Conservation (phyloP, 1,140 invertebrate genomes). For the Fopius arisanus region DNA sequence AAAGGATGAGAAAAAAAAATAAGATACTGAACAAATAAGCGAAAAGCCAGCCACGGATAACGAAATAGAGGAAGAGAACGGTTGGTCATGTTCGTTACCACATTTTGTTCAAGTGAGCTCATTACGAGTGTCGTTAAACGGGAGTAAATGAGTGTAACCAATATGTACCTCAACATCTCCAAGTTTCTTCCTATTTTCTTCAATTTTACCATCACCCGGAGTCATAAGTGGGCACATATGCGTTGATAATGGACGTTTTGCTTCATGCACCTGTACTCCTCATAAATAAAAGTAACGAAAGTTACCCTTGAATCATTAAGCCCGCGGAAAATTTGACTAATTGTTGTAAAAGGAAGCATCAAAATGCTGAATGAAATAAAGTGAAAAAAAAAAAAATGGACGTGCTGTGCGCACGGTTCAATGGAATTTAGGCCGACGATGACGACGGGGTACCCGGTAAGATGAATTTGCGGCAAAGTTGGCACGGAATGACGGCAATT, state of each 20-base stretch:
- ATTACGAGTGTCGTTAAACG: slow-evolving; percentile 35
- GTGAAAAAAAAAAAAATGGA: not conserved
- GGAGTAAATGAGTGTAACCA: slow-evolving; percentile 33
- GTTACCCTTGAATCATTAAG: not conserved
- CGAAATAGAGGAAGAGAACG: not conserved
- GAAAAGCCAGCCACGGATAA: not conserved
- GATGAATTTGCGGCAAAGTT: slow-evolving; percentile 59
- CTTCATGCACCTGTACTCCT: slow-evolving; percentile 32
- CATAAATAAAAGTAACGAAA: not conserved
- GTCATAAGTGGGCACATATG: not conserved
- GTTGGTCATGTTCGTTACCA: not conserved
- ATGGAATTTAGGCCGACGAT: not conserved
- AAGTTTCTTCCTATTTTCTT: not conserved
- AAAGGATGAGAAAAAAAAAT: not conserved
- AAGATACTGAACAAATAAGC: not conserved
- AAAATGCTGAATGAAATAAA: not conserved
- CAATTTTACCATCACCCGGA: not conserved
- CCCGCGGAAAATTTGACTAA: not conserved
- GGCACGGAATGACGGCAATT: slow-evolving; percentile 59
- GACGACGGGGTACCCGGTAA: not conserved
- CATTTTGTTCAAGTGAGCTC: slow-evolving; percentile 8
- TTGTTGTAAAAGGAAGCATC: not conserved
- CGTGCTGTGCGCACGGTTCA: not conserved
- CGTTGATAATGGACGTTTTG: slow-evolving; percentile 40
- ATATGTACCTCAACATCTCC: not conserved